Evolutionary conservation across 2,888 invertebrate genomes (phyloP).

Genomic region (Scaptomyza flava): DNA sequence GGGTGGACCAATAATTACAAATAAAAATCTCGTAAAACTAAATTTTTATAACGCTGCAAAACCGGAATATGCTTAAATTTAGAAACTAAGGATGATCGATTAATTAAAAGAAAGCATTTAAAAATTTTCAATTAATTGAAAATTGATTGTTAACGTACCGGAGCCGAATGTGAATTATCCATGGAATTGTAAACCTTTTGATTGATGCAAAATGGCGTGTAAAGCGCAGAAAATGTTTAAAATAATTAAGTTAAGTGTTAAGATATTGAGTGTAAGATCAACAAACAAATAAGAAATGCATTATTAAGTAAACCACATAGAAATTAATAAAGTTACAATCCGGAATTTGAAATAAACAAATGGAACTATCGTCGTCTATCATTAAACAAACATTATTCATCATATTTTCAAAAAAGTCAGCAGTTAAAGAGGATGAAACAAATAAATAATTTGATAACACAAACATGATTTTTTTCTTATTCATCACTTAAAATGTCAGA

Average conservation of each 20-base stretch:
- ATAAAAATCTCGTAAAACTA: conserved; percentile 12
- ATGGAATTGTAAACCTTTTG: conserved; percentile 88
- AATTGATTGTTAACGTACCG: conserved; percentile 85
- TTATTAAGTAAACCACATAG: background rate
- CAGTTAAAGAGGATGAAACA: too few species aligned
- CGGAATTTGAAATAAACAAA: too few species aligned
- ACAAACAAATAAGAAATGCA: conserved; percentile 13
- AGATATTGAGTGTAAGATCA: conserved; percentile 19
- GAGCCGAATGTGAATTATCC: conserved; percentile 86
- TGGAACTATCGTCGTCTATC: too few species aligned
- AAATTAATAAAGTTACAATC: background rate
- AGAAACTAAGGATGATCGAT: background rate
- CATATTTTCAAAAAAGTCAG: too few species aligned
- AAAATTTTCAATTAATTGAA: conserved; percentile 20
- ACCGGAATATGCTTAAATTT: conserved; percentile 12
- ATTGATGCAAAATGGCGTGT: conserved; percentile 65
- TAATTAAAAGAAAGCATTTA: background rate
- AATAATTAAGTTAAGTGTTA: conserved; percentile 47
- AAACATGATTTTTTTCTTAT: background rate
- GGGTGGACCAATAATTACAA: conserved; percentile 18
- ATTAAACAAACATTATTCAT: too few species aligned
- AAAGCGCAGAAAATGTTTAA: conserved; percentile 61
- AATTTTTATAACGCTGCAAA: conserved; percentile 1
- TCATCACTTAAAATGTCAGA: background rate
- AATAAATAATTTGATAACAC: background rate